These are phyloP conservation scores for Pollicipes pollicipes DNA, from an alignment of 1,140 invertebrate species.

Conservation along the genomic window DNA sequence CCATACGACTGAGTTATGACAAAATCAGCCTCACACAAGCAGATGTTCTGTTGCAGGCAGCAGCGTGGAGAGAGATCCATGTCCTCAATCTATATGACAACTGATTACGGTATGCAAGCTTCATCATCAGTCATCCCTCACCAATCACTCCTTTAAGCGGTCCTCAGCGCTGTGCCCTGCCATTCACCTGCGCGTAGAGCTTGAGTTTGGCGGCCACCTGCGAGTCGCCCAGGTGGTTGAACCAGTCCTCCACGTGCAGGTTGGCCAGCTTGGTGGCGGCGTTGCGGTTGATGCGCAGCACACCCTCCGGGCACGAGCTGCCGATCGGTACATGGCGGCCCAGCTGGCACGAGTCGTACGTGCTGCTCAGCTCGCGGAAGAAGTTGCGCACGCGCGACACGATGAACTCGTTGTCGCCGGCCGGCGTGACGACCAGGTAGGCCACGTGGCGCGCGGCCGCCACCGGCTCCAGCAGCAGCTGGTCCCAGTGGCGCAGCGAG, in stretches of 20 bases:
- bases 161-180: no score
- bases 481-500: slow-evolving; percentile 86
- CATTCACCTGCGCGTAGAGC: slow-evolving; percentile 60
- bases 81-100: no score
- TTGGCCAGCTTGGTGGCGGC: slow-evolving; percentile 39
- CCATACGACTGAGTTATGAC: no score
- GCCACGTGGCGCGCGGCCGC: slow-evolving; percentile 75
- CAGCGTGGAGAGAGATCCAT: no score
- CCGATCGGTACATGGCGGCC: slow-evolving; percentile 74
- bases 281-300: slow-evolving; percentile 62
- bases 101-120: no score
- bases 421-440: slow-evolving; percentile 78
- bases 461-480: slow-evolving; percentile 81
- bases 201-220: slow-evolving; percentile 59
- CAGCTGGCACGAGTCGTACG: slow-evolving; percentile 78
- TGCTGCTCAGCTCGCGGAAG: slow-evolving; percentile 78
- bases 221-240: slow-evolving; percentile 59
- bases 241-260: slow-evolving; percentile 76
- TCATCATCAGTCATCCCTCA: no score
- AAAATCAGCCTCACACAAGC: no score
- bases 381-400: slow-evolving; percentile 58
- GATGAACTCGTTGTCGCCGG: slow-evolving; percentile 58
- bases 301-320: slow-evolving; percentile 65
- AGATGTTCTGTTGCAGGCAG: no score
- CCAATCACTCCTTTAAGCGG: no score